These are phyloP conservation scores for Atopsyche davidsoni DNA, from an alignment of 1,140 invertebrate species.

Conservation along the genomic window DNA sequence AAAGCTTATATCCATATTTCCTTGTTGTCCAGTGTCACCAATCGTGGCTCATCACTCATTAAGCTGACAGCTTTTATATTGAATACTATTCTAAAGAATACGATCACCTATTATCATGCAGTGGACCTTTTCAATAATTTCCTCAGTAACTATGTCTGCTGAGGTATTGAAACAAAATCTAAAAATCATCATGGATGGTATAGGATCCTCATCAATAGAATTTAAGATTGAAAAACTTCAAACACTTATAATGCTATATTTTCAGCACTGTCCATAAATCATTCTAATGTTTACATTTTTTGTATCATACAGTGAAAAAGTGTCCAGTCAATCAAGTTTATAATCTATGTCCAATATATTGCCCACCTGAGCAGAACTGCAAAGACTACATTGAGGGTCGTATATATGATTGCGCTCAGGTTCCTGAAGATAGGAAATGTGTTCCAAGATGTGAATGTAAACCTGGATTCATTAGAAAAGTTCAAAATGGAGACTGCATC, in stretches of 20 bases:
- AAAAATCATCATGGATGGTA: no score
- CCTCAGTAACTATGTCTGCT: no score
- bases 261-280: not conserved
- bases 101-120: no score
- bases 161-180: no score
- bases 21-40: no score
- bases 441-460: constrained; percentile 7
- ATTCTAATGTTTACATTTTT: constrained; percentile 3
- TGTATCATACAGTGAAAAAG: constrained; percentile 5
- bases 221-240: no score
- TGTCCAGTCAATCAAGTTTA: constrained; percentile 12
- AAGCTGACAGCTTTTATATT: no score
- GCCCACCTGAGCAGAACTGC: constrained; percentile 16
- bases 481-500: not conserved
- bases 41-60: no score
- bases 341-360: constrained; percentile 6
- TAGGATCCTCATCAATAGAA: no score
- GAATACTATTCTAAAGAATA: no score
- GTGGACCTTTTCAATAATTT: no score
- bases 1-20: no score
- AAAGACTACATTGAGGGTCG: constrained; percentile 2
- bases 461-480: constrained; percentile 1
- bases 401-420: constrained; percentile 1
- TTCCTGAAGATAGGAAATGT: not conserved
- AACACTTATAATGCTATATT: not conserved